Conservation (phyloP, 2,113 vertebrate species). For the Lycaon pictus region DNA sequence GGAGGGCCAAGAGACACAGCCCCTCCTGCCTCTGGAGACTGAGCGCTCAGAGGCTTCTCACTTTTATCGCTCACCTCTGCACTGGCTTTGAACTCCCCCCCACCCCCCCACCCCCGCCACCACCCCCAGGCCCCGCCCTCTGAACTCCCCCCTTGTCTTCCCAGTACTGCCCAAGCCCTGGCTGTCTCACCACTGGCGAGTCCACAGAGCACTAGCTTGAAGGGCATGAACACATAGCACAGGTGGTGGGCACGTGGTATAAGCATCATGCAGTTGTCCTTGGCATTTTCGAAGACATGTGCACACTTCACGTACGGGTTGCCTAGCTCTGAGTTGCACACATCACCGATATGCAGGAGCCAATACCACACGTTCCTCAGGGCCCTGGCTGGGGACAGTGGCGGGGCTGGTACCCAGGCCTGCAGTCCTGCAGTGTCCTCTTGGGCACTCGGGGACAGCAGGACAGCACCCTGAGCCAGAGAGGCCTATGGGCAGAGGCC, state of each 20-base stretch:
- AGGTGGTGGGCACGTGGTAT: slow-evolving; percentile 87
- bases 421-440: neutral
- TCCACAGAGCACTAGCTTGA: slow-evolving; percentile 89
- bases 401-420: neutral
- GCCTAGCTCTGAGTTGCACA: slow-evolving; percentile 92
- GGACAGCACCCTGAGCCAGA: neutral
- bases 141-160: too few species aligned
- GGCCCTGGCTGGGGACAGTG: slow-evolving; percentile 84
- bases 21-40: neutral
- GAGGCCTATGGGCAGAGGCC: neutral
- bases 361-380: slow-evolving; percentile 91
- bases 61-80: neutral
- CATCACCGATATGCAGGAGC: slow-evolving; percentile 85
- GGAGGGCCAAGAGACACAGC: fast-evolving
- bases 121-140: neutral
- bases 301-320: slow-evolving; percentile 89
- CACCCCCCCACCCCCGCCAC: too few species aligned
- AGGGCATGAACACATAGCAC: slow-evolving; percentile 88
- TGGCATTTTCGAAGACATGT: slow-evolving; percentile 85
- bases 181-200: slow-evolving; percentile 83
- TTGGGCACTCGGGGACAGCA: neutral
- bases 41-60: too few species aligned
- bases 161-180: too few species aligned
- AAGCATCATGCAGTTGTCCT: slow-evolving; percentile 83
- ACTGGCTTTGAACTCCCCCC: neutral